Conservation (phyloP, 2,797 vertebrate species). For the Coendou prehensilis region DNA sequence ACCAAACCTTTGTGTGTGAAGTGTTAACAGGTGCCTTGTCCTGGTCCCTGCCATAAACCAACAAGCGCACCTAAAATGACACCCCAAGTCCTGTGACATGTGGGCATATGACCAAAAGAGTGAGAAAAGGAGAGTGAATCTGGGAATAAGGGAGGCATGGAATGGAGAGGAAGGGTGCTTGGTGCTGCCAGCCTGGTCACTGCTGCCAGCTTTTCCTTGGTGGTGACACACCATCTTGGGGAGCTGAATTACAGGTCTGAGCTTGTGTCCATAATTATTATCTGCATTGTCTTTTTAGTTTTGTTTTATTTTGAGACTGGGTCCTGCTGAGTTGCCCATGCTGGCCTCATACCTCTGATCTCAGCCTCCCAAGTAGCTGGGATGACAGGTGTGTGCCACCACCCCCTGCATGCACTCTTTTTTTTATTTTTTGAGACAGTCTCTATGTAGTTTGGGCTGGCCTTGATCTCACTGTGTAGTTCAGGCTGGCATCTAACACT, state of each 20-base stretch:
- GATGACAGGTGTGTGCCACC: neutral
- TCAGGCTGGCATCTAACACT: neutral
- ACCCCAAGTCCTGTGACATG: neutral
- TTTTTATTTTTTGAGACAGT: neutral
- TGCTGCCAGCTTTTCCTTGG: neutral
- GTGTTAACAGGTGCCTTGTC: neutral
- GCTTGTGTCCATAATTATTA: neutral
- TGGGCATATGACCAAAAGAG: neutral
- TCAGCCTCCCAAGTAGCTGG: neutral
- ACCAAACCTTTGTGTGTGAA: neutral
- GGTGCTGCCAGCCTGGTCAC: neutral
- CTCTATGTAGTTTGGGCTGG: neutral
- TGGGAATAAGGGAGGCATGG: neutral
- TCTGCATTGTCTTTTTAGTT: neutral
- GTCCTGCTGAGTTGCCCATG: neutral
- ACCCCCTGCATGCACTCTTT: neutral
- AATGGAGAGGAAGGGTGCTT: neutral
- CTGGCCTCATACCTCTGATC: neutral
- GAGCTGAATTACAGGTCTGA: conserved; percentile 50
- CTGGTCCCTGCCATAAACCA: neutral
- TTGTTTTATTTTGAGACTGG: neutral
- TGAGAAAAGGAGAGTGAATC: neutral
- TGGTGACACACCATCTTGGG: neutral
- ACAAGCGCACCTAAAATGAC: neutral
- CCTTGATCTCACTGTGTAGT: neutral